Base-by-base conservation (phyloP, 2,888 invertebrate species). In the Papilio elwesi region DNA sequence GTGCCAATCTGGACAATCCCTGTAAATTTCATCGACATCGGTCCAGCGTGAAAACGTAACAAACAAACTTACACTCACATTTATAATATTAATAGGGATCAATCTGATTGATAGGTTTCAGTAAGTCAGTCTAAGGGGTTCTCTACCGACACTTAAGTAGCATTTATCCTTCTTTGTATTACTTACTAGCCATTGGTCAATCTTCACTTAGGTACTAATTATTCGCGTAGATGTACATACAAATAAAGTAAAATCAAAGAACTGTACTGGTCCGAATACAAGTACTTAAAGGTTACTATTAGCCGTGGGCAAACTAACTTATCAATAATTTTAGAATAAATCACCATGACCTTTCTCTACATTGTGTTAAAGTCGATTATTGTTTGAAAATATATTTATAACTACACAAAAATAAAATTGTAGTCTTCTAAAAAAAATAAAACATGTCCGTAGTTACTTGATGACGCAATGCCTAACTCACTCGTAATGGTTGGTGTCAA, bases 401-500 rank as follows among this genome's bases (percentile, higher is more conserved):
- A 78, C 26, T 73, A 70, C 57, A 74, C 71, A 73, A 78, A 76
- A 67, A 73, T 76, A 75, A 78, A 70, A 69, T 78, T 75, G 75
- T 74, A 75, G 75, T 65, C 71, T 77, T 73, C 77, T 70, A 80
- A 80, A 80, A 79, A 79, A 78, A 76, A 78, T 77, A 78, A 78
- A 76, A 76, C 78, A 80, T 79, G 84, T 86, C 87, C 86, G 87
- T 87, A 87, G 86, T 87, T 87, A 88, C 84, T 83, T 81, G 88
- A 88, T 93, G 93, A 93, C 93, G 93, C 90, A 93, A 93, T 89
- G 85, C 84, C 88, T 87, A 82, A 88, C 87, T 88, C 88, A 85
- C 85, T 88, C 89, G 90, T 93, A 93, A 93, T 92, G 92, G 93
- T 88, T 84, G 90, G 89, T 93, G 93, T 93, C 93, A 93, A 93